Percentiles rank a stretch among this genome's conserved stretches.
phyloP scores from a whole-genome alignment of 2,797 vertebrate species.

The Tympanoctomys barrerae region DNA sequence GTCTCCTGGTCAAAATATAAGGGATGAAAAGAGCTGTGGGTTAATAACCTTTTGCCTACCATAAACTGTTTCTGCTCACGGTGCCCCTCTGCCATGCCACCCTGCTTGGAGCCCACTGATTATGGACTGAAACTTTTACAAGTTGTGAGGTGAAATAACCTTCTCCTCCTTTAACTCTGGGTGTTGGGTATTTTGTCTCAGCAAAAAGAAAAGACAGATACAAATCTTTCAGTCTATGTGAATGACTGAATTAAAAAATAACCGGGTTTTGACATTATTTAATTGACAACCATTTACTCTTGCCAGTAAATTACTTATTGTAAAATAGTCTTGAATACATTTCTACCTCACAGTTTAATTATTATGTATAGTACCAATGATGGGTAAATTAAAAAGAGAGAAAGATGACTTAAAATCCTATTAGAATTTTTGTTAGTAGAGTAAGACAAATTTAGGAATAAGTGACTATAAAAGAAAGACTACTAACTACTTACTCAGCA shows the following conservation, averaged over 20 bases:
- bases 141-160: not conserved
- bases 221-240: constrained; percentile 19
- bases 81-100: too few species aligned
- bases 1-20: not conserved
- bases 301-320: not conserved
- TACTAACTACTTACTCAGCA: constrained; percentile 68
- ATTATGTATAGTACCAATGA: not conserved
- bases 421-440: not conserved
- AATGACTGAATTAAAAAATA: constrained; percentile 6
- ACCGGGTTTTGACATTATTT: constrained; percentile 33
- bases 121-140: not conserved
- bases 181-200: not conserved
- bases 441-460: not conserved
- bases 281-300: constrained; percentile 48
- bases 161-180: not conserved
- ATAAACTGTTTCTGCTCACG: not conserved
- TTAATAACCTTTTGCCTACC: not conserved
- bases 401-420: constrained; percentile 40
- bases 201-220: not conserved
- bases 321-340: constrained; percentile 19
- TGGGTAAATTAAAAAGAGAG: constrained; percentile 5
- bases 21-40: not conserved
- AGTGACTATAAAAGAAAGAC: constrained; percentile 29
- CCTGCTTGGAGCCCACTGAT: not conserved
- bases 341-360: constrained; percentile 14